Evolutionary conservation across 1,140 invertebrate species (phyloP).

Genomic region (Chymomyza costata): DNA sequence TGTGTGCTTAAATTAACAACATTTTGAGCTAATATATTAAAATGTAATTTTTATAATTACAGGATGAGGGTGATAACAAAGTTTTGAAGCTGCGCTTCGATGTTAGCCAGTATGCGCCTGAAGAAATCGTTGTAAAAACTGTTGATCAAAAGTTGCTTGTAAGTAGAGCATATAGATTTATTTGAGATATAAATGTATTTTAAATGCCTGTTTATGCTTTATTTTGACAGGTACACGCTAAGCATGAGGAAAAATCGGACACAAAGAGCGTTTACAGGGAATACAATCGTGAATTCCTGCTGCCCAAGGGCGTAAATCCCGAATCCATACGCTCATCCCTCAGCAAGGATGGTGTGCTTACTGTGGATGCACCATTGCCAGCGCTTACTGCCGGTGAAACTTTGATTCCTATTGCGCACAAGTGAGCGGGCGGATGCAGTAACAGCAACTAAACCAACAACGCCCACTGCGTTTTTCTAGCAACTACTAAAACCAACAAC

Average conservation of each 20-base stretch:
- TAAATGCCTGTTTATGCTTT: constrained; percentile 27
- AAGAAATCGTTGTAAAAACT: constrained; percentile 97
- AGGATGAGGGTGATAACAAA: constrained; percentile 92
- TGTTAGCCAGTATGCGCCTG: constrained; percentile 94
- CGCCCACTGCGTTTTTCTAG: background rate
- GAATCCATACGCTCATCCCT: constrained; percentile 93
- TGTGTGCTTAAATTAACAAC: background rate
- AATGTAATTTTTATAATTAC: constrained; percentile 45
- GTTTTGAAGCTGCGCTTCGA: constrained; percentile 93
- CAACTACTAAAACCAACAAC: constrained; percentile 11
- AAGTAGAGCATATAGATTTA: constrained; percentile 71
- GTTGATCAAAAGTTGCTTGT: constrained; percentile 97
- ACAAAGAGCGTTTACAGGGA: constrained; percentile 96
- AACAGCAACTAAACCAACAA: constrained; percentile 1
- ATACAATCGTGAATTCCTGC: constrained; percentile 95
- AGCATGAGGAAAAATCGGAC: constrained; percentile 96
- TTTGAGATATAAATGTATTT: constrained; percentile 18
- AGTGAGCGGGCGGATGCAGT: constrained; percentile 76
- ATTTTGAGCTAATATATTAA: background rate
- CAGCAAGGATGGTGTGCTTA: constrained; percentile 94
- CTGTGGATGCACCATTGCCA: constrained; percentile 94
- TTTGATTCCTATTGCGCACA: constrained; percentile 86
- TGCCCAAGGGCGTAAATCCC: constrained; percentile 95
- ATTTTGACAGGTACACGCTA: constrained; percentile 90
- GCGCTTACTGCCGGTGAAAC: constrained; percentile 83